Conservation (phyloP, 2,888 invertebrate genomes). For the Julus scanicus region DNA sequence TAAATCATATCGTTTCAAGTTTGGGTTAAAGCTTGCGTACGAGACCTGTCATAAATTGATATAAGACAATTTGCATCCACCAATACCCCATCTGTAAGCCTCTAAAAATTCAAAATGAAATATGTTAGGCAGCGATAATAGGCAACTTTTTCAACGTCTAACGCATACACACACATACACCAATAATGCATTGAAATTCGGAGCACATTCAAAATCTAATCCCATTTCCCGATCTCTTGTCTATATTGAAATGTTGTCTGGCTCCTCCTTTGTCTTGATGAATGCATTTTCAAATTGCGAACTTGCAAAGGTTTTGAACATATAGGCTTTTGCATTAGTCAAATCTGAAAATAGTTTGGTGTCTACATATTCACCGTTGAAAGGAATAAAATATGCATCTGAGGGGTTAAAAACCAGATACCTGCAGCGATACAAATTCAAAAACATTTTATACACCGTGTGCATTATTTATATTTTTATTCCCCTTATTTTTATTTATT, state of each 20-base stretch:
- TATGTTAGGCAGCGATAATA: conserved; percentile 8
- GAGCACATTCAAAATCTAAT: conserved; percentile 17
- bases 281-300: neutral
- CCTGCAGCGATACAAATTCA: too few species aligned
- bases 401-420: too few species aligned
- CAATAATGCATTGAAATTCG: conserved; percentile 37
- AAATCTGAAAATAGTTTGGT: too few species aligned
- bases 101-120: conserved; percentile 27
- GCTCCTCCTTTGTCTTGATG: neutral
- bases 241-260: conserved; percentile 12
- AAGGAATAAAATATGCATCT: too few species aligned
- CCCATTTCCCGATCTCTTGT: neutral
- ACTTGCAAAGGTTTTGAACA: neutral
- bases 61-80: conserved; percentile 35
- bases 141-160: conserved; percentile 3
- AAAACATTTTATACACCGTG: too few species aligned
- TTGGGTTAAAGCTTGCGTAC: neutral
- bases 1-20: conserved; percentile 24
- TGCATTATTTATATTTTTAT: too few species aligned
- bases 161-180: too few species aligned
- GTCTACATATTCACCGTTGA: too few species aligned
- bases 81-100: neutral
- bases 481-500: too few species aligned
- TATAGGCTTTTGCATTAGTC: too few species aligned
- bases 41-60: conserved; percentile 30